phyloP scores from a whole-genome alignment of 1,140 invertebrate species.

The Caenorhabditis latens region DNA sequence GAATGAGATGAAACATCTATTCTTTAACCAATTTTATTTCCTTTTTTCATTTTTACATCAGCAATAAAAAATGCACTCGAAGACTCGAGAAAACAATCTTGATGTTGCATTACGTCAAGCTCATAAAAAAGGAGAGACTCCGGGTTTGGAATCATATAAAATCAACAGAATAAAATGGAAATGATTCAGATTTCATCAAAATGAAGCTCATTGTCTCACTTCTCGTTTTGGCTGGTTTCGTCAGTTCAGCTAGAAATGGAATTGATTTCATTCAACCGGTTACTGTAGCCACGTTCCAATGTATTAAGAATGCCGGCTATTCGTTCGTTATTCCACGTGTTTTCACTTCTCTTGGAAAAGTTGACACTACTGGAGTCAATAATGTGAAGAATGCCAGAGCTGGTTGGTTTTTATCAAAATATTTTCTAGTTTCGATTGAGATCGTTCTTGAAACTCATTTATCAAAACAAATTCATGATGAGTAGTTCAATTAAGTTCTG shows the following conservation, averaged over 20 bases:
- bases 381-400: constrained; percentile 68
- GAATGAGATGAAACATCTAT: not conserved
- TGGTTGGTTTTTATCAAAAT: not conserved
- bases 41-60: constrained; percentile 5
- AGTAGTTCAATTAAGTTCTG: not conserved
- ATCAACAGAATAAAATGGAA: not conserved
- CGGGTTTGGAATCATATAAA: constrained; percentile 28
- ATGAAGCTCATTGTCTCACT: constrained; percentile 13
- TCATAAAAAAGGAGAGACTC: constrained; percentile 10
- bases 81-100: constrained; percentile 9
- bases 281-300: constrained; percentile 58
- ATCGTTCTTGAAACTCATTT: not conserved
- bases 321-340: constrained; percentile 66
- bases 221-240: not conserved
- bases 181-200: constrained; percentile 11
- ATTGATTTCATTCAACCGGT: constrained; percentile 55
- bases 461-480: too few relatives aligned
- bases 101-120: constrained; percentile 5
- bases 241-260: constrained; percentile 22
- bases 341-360: constrained; percentile 53
- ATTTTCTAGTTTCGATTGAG: not conserved
- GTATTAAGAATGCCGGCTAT: constrained; percentile 65
- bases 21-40: not conserved
- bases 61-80: constrained; percentile 38
- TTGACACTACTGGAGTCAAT: constrained; percentile 64